Base-by-base conservation (phyloP, 2,888 invertebrate genomes). In the Agonopterix arenella region DNA sequence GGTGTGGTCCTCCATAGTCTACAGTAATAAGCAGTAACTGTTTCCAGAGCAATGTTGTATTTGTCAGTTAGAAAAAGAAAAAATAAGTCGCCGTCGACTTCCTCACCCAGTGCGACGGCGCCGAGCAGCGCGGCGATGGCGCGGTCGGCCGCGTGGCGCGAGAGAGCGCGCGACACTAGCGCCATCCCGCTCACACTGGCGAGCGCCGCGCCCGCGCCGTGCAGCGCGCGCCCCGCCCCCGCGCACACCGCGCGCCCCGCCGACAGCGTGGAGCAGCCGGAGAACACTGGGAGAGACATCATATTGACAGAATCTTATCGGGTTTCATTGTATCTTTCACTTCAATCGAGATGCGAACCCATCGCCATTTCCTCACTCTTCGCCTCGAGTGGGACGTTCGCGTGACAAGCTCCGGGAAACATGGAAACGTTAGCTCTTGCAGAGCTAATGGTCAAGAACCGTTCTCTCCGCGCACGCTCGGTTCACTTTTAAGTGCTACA, bases 91-190 rank as follows among this genome's bases (percentile, higher is more conserved):
- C 11, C 16, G 4, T 38, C 38, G 38, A 9, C 9, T 38, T 8
- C 11, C 43, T 8, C 54, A 81, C 86, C 86, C 1, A 85, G 70
- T 0, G 86, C 86, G 9, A 84, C 83, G 38, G 85, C 88, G 0
- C 85, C 86, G 11, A 85, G 77, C 52, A 85, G 65, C 46, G 73
- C 74, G 8, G 68, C 77, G 37, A 83, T 61, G 16, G 77, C 81
- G 1, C 68, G 61, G 52, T 73, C 1, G 74, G 73, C 53, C 70
- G 57, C 10, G 73, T 69, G 37, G 67, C 65, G 13, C 1, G 73
- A 77, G 45, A 83, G 68, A 58, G 84, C 79, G 52, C 80, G 70
- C 8, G 82, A 84, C 16, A 78, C 72, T 56, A 84, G 84, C 37
- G 72, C 80, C 5, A 68, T 72, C 57, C 70, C 63, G 52, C 82